Evolutionary conservation across 2,113 vertebrate genomes (phyloP), one percentile per base, ranked within the genome.

Genomic region (Nematolebias whitei): DNA sequence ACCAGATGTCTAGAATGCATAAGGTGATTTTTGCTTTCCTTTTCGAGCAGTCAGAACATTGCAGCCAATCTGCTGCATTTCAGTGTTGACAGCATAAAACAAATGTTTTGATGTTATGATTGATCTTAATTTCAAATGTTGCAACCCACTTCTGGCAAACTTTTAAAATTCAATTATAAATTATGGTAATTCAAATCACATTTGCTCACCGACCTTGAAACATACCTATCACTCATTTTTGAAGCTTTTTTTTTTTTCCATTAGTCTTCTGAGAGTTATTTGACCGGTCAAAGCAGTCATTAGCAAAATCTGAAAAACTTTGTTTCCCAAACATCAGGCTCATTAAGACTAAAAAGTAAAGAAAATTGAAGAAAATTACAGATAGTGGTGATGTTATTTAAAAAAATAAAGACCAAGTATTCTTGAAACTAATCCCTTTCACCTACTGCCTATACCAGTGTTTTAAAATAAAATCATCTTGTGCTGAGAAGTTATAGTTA

Each of bases 1-100:
- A 77, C 64, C 63, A 55, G 64, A 70, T 35, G 22, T 8, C 5
- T 8, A 35, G n/a, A 51, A 62, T 41, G 50, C 19, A 4, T 35
- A 24, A 32, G 43, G 14, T 1, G 24, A 40, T 0, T 8, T 45
- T 43, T 35, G 48, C 50, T 65, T 0, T 0, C 18, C 29, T 10
- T 29, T 9, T 20, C 39, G 47, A 24, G 24, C 20, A 40, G 44
- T 64, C 39, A 47, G 13, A 55, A 41, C 19, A 26, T 6, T 38
- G 12, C 14, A 19, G 9, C 14, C 16, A 18, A 63, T 23, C 40
- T 20, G 18, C 6, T 16, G 13, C 23, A 44, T 38, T n/a, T 13
- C 12, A 29, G 14, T 20, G 49, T 26, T 39, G 35, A 13, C 18
- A 15, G 15, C 13, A 38, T 2, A 18, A 9, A 2, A 13, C 26